A percentile compares a stretch with the other conserved stretches of the same genome.
phyloP scores from a whole-genome alignment of 2,888 invertebrate genomes.

The Tipula vernalis region DNA sequence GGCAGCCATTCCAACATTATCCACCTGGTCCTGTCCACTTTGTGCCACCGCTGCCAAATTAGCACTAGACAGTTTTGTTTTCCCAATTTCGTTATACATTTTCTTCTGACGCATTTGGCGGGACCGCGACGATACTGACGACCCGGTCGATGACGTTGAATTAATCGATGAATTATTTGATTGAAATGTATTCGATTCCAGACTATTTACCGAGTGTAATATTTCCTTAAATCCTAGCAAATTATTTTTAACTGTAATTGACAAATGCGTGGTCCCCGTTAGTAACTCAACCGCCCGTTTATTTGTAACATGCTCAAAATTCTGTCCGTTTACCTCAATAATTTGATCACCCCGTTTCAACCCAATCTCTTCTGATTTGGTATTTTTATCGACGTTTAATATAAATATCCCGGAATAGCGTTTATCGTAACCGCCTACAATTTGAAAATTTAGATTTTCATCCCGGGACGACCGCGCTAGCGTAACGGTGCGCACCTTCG shows the following conservation, averaged over 20 bases:
- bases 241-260: slow-evolving; percentile 94
- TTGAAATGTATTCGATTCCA: slow-evolving; percentile 11
- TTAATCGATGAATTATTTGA: slow-evolving; percentile 23
- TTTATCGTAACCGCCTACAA: slow-evolving; percentile 86
- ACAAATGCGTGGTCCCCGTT: slow-evolving; percentile 86
- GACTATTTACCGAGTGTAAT: slow-evolving; percentile 32
- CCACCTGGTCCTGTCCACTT: neutral
- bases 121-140: slow-evolving; percentile 65
- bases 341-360: slow-evolving; percentile 96
- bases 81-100: slow-evolving; percentile 48
- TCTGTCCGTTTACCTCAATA: slow-evolving; percentile 94
- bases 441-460: slow-evolving; percentile 84
- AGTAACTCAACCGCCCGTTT: slow-evolving; percentile 87
- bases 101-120: slow-evolving; percentile 39
- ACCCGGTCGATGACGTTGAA: slow-evolving; percentile 50
- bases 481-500: slow-evolving; percentile 80
- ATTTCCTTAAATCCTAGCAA: slow-evolving; percentile 70
- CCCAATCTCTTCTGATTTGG: slow-evolving; percentile 92
- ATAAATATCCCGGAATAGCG: slow-evolving; percentile 90
- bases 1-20: slow-evolving; percentile 5
- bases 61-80: slow-evolving; percentile 37
- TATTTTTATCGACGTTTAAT: slow-evolving; percentile 82
- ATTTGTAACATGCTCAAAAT: slow-evolving; percentile 86
- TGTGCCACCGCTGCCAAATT: slow-evolving; percentile 18
- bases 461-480: slow-evolving; percentile 86